Evolutionary conservation across 2,888 invertebrate genomes (phyloP).

Genomic region (Phorcus lineatus): DNA sequence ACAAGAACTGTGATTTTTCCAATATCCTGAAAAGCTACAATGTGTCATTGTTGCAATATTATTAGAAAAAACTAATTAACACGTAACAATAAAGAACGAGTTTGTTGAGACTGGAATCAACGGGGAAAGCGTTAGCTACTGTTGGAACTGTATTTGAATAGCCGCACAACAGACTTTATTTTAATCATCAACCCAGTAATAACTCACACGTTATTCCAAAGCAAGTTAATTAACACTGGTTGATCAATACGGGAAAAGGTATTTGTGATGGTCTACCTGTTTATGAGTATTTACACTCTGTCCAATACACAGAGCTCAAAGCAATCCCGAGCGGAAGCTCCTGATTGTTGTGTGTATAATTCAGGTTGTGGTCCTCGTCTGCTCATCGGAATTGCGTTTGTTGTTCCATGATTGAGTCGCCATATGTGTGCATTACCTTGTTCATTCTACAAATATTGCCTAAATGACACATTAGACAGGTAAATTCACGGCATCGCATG

Average conservation of each 20-base stretch:
- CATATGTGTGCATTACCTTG: slow-evolving; percentile 21
- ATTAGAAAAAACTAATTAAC: no score
- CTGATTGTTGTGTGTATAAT: not conserved
- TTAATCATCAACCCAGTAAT: no score
- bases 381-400: not conserved
- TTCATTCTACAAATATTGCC: slow-evolving; percentile 10
- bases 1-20: no score
- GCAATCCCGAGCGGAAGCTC: not conserved
- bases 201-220: no score
- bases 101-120: no score
- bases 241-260: slow-evolving; percentile 5
- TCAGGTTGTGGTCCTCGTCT: not conserved
- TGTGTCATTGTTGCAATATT: no score
- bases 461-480: slow-evolving; percentile 23
- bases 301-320: not conserved
- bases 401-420: not conserved
- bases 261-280: not conserved
- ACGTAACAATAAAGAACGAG: no score
- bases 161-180: no score
- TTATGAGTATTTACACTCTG: slow-evolving; percentile 1
- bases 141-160: no score
- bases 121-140: no score
- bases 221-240: not conserved
- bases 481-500: not conserved
- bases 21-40: no score